A percentile compares a stretch with the other conserved stretches of the same genome.
Conservation (phyloP, 2,797 vertebrate species). For the Tolypeutes matacus region DNA sequence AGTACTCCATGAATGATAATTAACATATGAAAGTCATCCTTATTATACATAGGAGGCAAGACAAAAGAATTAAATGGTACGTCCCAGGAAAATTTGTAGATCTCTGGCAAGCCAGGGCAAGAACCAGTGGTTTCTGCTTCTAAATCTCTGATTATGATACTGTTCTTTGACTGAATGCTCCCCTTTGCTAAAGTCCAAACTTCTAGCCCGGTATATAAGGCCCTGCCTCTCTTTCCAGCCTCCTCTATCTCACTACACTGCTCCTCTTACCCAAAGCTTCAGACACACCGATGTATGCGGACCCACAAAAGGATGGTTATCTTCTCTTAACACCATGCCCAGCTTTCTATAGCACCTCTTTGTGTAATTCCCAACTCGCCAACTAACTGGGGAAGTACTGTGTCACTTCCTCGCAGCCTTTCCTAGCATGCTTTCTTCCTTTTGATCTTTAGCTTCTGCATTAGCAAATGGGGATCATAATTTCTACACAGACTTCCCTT, state of each 20-base stretch:
- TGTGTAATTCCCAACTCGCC: too few species aligned
- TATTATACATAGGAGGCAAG: constrained; percentile 3
- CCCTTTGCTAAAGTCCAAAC: neutral
- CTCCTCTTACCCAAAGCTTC: neutral
- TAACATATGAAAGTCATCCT: constrained; percentile 35
- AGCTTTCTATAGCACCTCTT: neutral
- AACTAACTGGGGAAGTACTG: neutral
- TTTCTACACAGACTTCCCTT: neutral
- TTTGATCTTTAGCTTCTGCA: neutral
- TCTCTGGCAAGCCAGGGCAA: neutral
- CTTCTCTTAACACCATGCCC: neutral
- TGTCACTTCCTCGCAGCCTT: neutral
- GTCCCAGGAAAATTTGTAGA: neutral
- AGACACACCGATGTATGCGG: neutral
- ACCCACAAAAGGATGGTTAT: neutral
- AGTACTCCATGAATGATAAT: neutral
- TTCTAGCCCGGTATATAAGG: neutral
- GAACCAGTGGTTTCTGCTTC: neutral
- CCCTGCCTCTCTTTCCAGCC: neutral
- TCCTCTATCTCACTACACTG: neutral
- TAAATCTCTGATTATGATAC: neutral
- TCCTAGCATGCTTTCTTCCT: neutral
- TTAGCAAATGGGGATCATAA: constrained; percentile 12
- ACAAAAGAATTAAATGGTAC: constrained; percentile 15
- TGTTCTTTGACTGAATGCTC: neutral